Percentiles rank a stretch among this genome's conserved stretches.
Evolutionary conservation across 1,140 invertebrate species (phyloP).

Genomic region (Neuroterus valhalla): DNA sequence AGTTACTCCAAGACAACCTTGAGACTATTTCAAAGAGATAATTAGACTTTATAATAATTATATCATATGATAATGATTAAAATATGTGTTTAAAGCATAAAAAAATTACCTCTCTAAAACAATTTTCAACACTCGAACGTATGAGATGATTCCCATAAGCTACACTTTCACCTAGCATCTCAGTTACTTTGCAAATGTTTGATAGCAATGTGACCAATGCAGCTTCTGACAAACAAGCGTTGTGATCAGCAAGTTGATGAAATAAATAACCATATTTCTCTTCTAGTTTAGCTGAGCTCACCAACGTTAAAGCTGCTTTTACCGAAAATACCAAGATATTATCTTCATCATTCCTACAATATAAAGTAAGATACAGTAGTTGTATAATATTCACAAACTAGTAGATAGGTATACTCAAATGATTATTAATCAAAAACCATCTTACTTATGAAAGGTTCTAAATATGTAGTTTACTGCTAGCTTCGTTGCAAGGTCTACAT

Average conservation of each 20-base stretch:
- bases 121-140: constrained; percentile 74
- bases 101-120: constrained; percentile 73
- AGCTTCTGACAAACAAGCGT: constrained; percentile 75
- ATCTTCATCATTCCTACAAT: constrained; percentile 69
- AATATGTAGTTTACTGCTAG: constrained; percentile 74
- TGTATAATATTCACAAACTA: too few species aligned
- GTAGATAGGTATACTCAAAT: too few species aligned
- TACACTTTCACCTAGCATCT: constrained; percentile 75
- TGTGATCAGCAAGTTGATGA: constrained; percentile 77
- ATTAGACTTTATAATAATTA: constrained; percentile 29
- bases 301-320: constrained; percentile 76
- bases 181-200: constrained; percentile 74
- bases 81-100: constrained; percentile 30
- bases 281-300: constrained; percentile 75
- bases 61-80: constrained; percentile 10
- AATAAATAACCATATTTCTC: constrained; percentile 80
- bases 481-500: constrained; percentile 72
- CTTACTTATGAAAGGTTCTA: constrained; percentile 75
- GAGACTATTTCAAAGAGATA: constrained; percentile 64
- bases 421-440: constrained; percentile 28
- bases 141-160: constrained; percentile 76
- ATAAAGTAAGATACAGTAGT: constrained; percentile 36
- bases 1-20: constrained; percentile 74
- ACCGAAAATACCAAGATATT: constrained; percentile 74
- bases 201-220: constrained; percentile 74